Evolutionary conservation across 2,797 vertebrate species (phyloP).

Genomic region (Pitangus sulphuratus): DNA sequence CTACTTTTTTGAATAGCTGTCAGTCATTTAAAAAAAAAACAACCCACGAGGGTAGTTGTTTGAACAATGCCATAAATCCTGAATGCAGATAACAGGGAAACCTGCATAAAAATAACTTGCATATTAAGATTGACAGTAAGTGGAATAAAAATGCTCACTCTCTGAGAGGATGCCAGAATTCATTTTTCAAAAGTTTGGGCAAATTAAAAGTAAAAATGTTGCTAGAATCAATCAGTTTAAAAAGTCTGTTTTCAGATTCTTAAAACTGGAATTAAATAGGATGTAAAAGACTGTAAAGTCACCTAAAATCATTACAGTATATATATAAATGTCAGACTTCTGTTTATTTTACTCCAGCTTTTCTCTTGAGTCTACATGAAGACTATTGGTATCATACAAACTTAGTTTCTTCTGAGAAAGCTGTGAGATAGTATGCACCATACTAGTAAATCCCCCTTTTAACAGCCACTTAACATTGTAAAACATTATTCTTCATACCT

Average conservation of each 20-base stretch:
- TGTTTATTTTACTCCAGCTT: background rate
- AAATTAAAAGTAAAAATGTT: constrained; percentile 18
- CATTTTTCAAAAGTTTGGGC: background rate
- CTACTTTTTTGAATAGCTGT: background rate
- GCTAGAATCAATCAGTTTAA: background rate
- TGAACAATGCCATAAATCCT: background rate
- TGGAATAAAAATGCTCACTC: background rate
- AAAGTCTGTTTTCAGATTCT: background rate
- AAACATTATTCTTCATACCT: background rate
- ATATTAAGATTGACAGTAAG: background rate
- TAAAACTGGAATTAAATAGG: constrained; percentile 36
- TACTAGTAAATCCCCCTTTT: background rate
- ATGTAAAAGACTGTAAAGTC: background rate
- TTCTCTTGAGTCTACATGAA: background rate
- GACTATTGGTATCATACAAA: background rate
- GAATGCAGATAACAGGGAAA: background rate
- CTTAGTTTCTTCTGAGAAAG: background rate
- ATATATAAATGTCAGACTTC: constrained; percentile 16
- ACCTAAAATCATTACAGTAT: constrained; percentile 31
- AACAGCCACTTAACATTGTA: background rate
- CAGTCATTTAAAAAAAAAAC: background rate
- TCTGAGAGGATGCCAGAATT: background rate
- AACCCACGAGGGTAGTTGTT: background rate
- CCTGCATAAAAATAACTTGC: background rate
- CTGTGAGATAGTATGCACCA: background rate